Base-by-base conservation (phyloP, 2,113 vertebrate genomes). In the Heterotilapia buettikoferi region DNA sequence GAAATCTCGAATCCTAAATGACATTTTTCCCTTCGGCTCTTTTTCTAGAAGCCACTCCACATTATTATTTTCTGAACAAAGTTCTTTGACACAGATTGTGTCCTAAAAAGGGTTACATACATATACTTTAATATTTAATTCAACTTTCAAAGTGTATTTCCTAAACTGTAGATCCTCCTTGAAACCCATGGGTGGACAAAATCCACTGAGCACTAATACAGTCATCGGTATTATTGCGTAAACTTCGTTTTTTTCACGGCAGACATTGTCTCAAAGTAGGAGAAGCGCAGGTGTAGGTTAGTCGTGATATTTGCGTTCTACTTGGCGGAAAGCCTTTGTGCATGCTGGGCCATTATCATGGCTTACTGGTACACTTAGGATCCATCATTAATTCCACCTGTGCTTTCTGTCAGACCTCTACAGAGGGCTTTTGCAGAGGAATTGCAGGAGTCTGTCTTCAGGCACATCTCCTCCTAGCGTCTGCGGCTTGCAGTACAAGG, bases 381-480 rank as follows among this genome's bases (percentile, higher is more conserved):
- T 33, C 59, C 59, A 50, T 38, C 81, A 52, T 83, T 66, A 66
- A 83, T 66, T 52, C 43, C 81, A 66, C 81, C 81, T 83, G 81
- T 38, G 45, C 59, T 31, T 50, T 50, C 61, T 50, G 45, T n/a
- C 45, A 66, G 59, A 6, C 47, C 19, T 68, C 40, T 66, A 8
- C 18, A 31, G 26, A 52, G 8, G 36, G 45, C 38, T 47, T 19
- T 26, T 73, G 85, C 61, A 82, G 33, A 71, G 36, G 52, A 82
- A 86, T 57, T 79, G 61, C 40, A 53, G 71, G 26, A 5, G 3
- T 84, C 29, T 80, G 57, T 88, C 84, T 85, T 93, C 92, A 91
- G 90, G 84, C 89, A 94, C 80, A 90, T 78, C 93, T 82, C 95
- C 96, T 93, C 96, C 94, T 96, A 94, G 95, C 53, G 96, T 63